phyloP scores from a whole-genome alignment of 2,113 vertebrate species.

The Ictidomys tridecemlineatus region DNA sequence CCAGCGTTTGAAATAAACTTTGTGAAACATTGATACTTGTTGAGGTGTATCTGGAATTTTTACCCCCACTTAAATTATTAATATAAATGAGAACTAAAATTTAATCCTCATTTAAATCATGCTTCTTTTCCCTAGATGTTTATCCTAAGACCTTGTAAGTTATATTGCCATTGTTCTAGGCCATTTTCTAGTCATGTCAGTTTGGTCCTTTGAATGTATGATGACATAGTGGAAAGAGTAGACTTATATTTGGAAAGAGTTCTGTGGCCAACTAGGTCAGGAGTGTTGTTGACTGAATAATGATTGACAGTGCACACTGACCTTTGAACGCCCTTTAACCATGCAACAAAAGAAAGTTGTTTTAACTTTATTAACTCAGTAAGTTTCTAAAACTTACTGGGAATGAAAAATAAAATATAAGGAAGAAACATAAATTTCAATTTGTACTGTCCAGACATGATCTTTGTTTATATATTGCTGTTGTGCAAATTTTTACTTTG shows the following conservation, averaged over 20 bases:
- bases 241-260: background rate
- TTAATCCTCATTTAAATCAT: constrained; percentile 15
- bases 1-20: background rate
- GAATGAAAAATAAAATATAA: background rate
- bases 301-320: background rate
- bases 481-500: background rate
- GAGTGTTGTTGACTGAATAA: background rate
- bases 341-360: background rate
- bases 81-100: constrained; percentile 25
- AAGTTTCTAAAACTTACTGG: constrained; percentile 6
- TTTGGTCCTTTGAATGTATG: background rate
- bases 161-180: background rate
- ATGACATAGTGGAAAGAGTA: background rate
- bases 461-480: background rate
- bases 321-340: background rate
- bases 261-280: background rate
- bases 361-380: background rate
- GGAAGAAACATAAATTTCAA: background rate
- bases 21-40: background rate
- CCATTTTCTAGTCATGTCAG: background rate
- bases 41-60: constrained; percentile 2
- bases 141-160: background rate
- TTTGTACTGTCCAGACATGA: background rate
- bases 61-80: constrained; percentile 44
- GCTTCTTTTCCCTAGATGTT: background rate